Evolutionary conservation across 2,888 invertebrate species (phyloP).

Genomic region (Morpho helenor): DNA sequence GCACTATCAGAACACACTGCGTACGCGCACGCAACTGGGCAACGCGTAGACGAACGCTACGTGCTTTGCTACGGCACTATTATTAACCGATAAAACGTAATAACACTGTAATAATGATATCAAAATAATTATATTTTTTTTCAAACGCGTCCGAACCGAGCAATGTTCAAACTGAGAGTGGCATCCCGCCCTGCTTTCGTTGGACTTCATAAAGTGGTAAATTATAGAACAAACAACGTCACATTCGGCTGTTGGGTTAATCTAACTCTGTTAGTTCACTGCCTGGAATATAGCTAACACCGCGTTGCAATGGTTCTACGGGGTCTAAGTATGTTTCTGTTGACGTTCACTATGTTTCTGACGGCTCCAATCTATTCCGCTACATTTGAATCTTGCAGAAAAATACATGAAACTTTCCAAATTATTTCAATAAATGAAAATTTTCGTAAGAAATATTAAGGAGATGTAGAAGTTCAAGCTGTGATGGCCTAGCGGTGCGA

Average conservation of each 20-base stretch:
- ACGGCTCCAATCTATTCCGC: too few relatives aligned
- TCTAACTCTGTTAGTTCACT: constrained; percentile 36
- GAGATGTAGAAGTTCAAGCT: too few relatives aligned
- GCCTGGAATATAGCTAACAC: constrained; percentile 15
- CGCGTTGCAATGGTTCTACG: not conserved
- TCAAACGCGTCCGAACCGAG: constrained; percentile 51
- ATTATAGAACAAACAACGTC: constrained; percentile 49
- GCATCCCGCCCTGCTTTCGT: constrained; percentile 44
- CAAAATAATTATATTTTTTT: constrained; percentile 29
- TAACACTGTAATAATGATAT: constrained; percentile 38
- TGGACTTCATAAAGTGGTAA: constrained; percentile 47
- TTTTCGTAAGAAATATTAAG: too few relatives aligned
- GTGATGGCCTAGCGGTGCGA: too few relatives aligned
- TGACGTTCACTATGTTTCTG: too few relatives aligned
- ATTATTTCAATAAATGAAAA: too few relatives aligned
- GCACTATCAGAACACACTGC: constrained; percentile 27
- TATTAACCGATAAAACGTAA: constrained; percentile 37
- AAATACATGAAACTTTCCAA: too few relatives aligned
- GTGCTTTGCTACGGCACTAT: constrained; percentile 50
- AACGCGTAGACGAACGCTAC: constrained; percentile 54
- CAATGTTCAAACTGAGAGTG: constrained; percentile 54
- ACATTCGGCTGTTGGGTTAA: constrained; percentile 26
- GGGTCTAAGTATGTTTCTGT: not conserved
- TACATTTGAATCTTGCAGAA: too few relatives aligned
- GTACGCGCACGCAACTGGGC: constrained; percentile 33